Percentiles rank a stretch among this genome's conserved stretches.
Evolutionary conservation across 2,888 invertebrate species (phyloP).

Genomic region (Troides oblongomaculatus): DNA sequence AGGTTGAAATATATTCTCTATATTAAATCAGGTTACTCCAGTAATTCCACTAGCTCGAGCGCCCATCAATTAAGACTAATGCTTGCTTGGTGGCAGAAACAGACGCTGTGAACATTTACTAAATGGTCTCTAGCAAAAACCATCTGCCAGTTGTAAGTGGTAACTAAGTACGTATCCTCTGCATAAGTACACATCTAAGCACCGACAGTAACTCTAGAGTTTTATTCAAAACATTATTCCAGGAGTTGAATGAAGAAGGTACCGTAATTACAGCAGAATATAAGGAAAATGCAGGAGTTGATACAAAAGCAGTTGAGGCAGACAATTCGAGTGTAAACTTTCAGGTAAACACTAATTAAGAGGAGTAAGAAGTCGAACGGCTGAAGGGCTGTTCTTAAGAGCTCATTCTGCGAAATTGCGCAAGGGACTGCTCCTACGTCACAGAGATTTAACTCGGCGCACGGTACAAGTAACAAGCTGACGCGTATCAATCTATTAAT

Average conservation of each 20-base stretch:
- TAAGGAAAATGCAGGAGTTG: conserved; percentile 4
- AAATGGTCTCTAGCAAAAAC: no score
- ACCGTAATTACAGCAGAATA: not conserved
- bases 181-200: no score
- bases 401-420: conserved; percentile 75
- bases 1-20: no score
- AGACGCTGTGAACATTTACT: no score
- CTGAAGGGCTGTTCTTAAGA: conserved; percentile 62
- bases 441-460: conserved; percentile 51
- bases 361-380: conserved; percentile 47
- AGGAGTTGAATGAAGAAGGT: not conserved
- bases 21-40: no score
- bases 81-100: no score
- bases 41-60: no score
- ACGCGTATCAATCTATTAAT: conserved; percentile 29
- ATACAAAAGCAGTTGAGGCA: conserved; percentile 11
- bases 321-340: conserved; percentile 35
- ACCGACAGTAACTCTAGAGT: no score
- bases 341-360: conserved; percentile 44
- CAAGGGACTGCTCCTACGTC: conserved; percentile 66
- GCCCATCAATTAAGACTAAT: no score
- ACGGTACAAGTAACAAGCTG: conserved; percentile 32
- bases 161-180: no score
- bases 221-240: no score
- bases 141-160: no score